A percentile compares a stretch with the other conserved stretches of the same genome.
Conservation (phyloP, 2,888 invertebrate genomes). For the Eupithecia subumbrata region DNA sequence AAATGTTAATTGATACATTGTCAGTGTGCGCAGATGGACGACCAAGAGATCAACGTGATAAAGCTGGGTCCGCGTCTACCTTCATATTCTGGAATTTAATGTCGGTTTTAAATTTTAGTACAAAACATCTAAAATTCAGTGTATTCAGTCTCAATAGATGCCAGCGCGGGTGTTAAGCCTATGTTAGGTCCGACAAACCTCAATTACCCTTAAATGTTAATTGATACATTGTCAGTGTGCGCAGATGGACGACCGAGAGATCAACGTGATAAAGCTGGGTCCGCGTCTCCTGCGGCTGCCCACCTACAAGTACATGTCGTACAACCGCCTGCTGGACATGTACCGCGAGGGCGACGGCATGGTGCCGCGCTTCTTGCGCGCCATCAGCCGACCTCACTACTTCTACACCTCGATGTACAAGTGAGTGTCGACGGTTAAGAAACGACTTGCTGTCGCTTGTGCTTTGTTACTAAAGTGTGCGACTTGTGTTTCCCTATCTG, state of each 20-base stretch:
- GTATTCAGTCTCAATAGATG: no score
- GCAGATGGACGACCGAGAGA: constrained; percentile 60
- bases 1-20: neutral
- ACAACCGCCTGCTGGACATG: constrained; percentile 65
- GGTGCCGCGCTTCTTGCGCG: constrained; percentile 71
- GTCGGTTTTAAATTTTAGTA: neutral
- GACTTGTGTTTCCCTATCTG: no score
- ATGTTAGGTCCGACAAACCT: no score
- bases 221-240: neutral
- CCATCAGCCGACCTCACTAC: constrained; percentile 69
- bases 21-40: constrained; percentile 49
- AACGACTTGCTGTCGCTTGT: neutral
- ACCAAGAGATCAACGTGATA: constrained; percentile 69
- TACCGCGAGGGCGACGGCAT: constrained; percentile 75
- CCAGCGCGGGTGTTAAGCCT: no score
- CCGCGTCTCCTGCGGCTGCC: constrained; percentile 63
- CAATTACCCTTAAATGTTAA: neutral
- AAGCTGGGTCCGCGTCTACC: constrained; percentile 61
- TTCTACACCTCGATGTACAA: constrained; percentile 77
- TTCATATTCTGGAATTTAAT: neutral
- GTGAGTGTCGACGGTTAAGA: constrained; percentile 57
- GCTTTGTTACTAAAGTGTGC: no score
- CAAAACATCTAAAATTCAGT: neutral
- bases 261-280: constrained; percentile 70
- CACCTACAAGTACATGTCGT: constrained; percentile 70